Evolutionary conservation across 2,888 invertebrate species (phyloP).

Genomic region (Seladonia tumulorum): DNA sequence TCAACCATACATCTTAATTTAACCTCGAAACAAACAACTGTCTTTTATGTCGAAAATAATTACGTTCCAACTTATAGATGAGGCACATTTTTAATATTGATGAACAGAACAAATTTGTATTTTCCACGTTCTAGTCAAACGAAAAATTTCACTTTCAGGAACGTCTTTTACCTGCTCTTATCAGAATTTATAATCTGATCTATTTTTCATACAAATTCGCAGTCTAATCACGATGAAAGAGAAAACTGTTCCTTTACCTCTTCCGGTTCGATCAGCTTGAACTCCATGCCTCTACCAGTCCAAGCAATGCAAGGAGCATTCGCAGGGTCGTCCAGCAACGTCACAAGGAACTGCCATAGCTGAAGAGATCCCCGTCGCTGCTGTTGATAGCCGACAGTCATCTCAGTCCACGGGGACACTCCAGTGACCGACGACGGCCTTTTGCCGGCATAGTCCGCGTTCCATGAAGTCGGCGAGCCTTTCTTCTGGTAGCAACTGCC

Average conservation of each 20-base stretch:
- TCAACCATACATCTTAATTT: neutral
- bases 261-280: constrained; percentile 97
- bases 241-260: constrained; percentile 86
- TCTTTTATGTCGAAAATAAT: neutral
- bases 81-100: too few relatives aligned
- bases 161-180: too few relatives aligned
- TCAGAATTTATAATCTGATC: too few relatives aligned
- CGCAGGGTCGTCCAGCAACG: constrained; percentile 89
- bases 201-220: too few relatives aligned
- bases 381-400: constrained; percentile 81
- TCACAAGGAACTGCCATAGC: constrained; percentile 97
- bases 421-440: constrained; percentile 74
- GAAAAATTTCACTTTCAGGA: too few relatives aligned
- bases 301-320: constrained; percentile 95
- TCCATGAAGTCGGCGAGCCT: constrained; percentile 77
- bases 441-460: constrained; percentile 74
- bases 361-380: constrained; percentile 94
- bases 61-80: too few relatives aligned
- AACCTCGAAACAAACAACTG: neutral
- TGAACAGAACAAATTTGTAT: too few relatives aligned
- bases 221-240: neutral
- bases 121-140: too few relatives aligned
- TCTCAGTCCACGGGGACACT: constrained; percentile 77
- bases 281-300: constrained; percentile 98
- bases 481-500: constrained; percentile 75